These are phyloP conservation scores for Pachyramphus minor DNA, from an alignment of 2,113 vertebrate genomes.

Conservation along the genomic window DNA sequence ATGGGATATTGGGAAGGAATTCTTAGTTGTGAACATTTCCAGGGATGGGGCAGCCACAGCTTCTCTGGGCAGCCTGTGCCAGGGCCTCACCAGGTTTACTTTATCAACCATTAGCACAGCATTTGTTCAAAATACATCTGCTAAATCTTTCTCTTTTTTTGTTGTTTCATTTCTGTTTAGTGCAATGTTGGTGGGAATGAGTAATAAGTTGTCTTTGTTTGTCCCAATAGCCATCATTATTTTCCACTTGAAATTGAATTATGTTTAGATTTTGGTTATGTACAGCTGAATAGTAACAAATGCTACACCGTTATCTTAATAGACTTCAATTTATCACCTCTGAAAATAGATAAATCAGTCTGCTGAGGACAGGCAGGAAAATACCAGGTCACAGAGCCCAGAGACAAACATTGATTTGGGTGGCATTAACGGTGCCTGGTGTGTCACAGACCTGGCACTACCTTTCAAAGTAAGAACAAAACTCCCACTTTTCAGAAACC, in stretches of 20 bases:
- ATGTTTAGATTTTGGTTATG: background rate
- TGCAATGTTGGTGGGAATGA: background rate
- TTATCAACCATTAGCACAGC: background rate
- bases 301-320: conserved; percentile 23
- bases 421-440: background rate
- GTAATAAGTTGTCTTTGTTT: background rate
- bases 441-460: background rate
- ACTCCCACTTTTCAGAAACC: background rate
- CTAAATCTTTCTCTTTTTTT: background rate
- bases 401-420: background rate
- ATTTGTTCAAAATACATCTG: background rate
- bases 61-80: background rate
- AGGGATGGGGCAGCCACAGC: background rate
- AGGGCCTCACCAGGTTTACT: background rate
- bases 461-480: background rate
- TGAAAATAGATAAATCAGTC: background rate
- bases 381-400: background rate
- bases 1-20: background rate
- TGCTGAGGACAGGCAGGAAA: background rate
- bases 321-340: background rate
- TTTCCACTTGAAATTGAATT: conserved; percentile 40
- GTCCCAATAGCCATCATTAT: background rate
- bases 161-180: background rate
- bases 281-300: conserved; percentile 9
- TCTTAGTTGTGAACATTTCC: background rate